Base-by-base conservation (phyloP, 1,140 invertebrate genomes). In the Eufriesea mexicana region DNA sequence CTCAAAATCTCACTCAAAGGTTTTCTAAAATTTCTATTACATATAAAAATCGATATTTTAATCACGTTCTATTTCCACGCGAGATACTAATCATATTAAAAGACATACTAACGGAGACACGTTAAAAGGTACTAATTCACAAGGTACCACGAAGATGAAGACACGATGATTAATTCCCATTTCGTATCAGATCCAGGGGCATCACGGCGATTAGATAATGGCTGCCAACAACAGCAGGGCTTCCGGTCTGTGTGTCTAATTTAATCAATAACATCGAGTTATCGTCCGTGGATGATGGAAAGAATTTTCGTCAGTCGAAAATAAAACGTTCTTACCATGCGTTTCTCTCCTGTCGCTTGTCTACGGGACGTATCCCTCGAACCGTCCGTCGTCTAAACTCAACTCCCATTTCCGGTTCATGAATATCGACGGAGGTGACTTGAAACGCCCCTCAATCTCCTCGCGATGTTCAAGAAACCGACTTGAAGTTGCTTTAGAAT, bases 201-300 rank as follows among this genome's bases (percentile, higher is more conserved):
- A 55, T 61, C 47, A 45, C 66, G n/a, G 25, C 57, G 83, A 76
- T 85, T 76, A 86, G 59, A 28, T 64, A 71, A 71, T 64, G 76
- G n/a, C 83, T 86, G 72, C 54, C 55, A 74, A 10, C 20, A 35
- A 47, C 83, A 76, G 77, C 18, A 25, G 25, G 71, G 25, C 54
- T 85, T 75, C 76, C 57, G 70, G 42, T 14, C 28, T 20, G 70
- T 71, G 55, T 14, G 62, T 75, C 76, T 67, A 59, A 70, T 86
- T 73, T 64, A 68, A 85, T 85, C 85, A 18, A 84, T 86, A 76
- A 76, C 71, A 9, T 18, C 49, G 12, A 25, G 47, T 42, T 70
- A 42, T 70, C 16, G 18, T 59, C 54, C 5, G 10, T 12, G 16
- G 8, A 55, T 20, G 74, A 62, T 47, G 23, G 51, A 84, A 71